Conservation (phyloP, 2,888 invertebrate genomes). For the Nemotelus pantherinus region DNA sequence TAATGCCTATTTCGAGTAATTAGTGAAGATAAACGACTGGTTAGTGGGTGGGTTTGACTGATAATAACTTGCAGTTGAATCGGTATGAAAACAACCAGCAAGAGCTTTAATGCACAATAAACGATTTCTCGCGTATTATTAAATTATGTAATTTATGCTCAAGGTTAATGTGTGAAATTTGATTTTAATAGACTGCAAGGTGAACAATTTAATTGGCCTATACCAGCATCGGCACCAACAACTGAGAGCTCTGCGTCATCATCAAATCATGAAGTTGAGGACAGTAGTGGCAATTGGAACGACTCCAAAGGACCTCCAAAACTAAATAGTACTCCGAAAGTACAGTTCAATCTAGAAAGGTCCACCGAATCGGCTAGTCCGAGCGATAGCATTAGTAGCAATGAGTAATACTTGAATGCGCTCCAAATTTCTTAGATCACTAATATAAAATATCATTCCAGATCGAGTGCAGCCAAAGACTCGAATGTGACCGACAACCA, state of each 20-base stretch:
- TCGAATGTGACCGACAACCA: slow-evolving; percentile 54
- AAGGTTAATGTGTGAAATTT: too few relatives aligned
- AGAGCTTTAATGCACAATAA: too few relatives aligned
- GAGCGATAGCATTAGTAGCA: slow-evolving; percentile 63
- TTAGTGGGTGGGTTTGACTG: not conserved
- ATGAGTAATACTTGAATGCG: slow-evolving; percentile 58
- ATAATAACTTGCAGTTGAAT: not conserved
- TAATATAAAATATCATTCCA: slow-evolving; percentile 18
- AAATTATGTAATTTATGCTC: too few relatives aligned
- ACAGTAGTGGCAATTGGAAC: slow-evolving; percentile 58
- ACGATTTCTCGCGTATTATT: too few relatives aligned
- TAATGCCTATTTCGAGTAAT: not conserved
- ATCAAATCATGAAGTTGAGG: slow-evolving; percentile 61
- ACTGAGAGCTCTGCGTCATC: slow-evolving; percentile 60
- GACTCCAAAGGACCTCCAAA: slow-evolving; percentile 57
- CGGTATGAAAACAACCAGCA: too few relatives aligned
- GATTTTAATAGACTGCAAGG: slow-evolving; percentile 58
- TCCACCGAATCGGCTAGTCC: slow-evolving; percentile 55
- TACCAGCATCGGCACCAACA: slow-evolving; percentile 60
- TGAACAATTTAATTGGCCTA: slow-evolving; percentile 64
- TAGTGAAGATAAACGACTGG: not conserved
- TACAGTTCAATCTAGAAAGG: slow-evolving; percentile 62
- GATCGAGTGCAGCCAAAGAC: slow-evolving; percentile 38
- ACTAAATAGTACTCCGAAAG: slow-evolving; percentile 55
- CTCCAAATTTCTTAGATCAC: not conserved